Evolutionary conservation across 1,140 invertebrate species (phyloP).

Genomic region (Dysdera silvatica): DNA sequence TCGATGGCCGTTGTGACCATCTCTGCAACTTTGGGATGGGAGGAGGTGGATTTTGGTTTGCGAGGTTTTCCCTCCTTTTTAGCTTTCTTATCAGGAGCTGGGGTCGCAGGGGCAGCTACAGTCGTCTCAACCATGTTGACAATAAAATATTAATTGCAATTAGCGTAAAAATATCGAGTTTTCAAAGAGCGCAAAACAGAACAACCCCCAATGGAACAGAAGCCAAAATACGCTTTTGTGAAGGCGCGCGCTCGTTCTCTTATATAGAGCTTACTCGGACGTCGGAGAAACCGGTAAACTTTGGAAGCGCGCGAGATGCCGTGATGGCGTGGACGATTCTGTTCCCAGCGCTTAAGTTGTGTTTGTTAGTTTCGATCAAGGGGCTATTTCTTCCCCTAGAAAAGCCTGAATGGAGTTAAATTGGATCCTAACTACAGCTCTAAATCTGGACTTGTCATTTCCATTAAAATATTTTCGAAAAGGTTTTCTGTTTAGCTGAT

Average conservation of each 20-base stretch:
- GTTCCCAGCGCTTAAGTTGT: too few relatives aligned
- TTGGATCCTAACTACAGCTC: too few relatives aligned
- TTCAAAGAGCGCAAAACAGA: too few relatives aligned
- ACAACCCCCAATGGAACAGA: background rate
- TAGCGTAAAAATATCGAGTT: background rate
- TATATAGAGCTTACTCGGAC: conserved; percentile 20
- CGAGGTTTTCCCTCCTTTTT: conserved; percentile 37
- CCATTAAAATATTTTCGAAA: too few relatives aligned
- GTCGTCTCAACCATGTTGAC: conserved; percentile 15
- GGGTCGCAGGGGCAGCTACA: conserved; percentile 22
- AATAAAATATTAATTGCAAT: background rate
- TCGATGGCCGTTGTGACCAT: conserved; percentile 36
- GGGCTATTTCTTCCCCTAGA: too few relatives aligned
- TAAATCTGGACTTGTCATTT: too few relatives aligned
- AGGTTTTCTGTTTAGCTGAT: too few relatives aligned
- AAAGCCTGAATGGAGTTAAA: too few relatives aligned
- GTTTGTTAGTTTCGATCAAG: too few relatives aligned
- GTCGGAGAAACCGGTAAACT: conserved; percentile 29
- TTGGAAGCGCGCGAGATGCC: conserved; percentile 28
- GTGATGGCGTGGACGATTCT: too few relatives aligned
- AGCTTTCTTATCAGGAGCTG: conserved; percentile 37
- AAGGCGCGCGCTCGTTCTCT: background rate
- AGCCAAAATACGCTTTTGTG: background rate
- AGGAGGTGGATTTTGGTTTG: conserved; percentile 28
- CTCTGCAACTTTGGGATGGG: conserved; percentile 35